Evolutionary conservation across 2,888 invertebrate species (phyloP).

Genomic region (Hedychridium roseum): DNA sequence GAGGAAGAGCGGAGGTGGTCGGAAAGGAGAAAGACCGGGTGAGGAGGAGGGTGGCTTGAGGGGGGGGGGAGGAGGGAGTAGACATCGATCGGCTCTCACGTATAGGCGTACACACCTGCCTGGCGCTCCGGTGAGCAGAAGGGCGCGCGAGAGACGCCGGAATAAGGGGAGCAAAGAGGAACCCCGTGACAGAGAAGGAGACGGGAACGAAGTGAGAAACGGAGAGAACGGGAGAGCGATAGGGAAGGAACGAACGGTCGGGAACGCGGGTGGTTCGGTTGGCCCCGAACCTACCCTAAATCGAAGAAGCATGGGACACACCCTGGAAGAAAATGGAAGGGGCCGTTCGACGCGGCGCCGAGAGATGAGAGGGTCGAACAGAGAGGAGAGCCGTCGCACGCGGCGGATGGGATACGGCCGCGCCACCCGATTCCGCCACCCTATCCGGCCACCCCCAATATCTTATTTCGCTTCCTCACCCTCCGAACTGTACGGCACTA

Average conservation of each 20-base stretch:
- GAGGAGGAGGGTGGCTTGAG: neutral
- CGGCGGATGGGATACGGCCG: constrained; percentile 22
- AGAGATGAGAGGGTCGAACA: constrained; percentile 14
- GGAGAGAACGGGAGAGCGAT: too few species aligned
- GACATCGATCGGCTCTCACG: constrained; percentile 53
- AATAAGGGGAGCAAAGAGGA: constrained; percentile 13
- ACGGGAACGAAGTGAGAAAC: too few species aligned
- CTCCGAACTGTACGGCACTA: constrained; percentile 1
- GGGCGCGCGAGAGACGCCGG: constrained; percentile 21
- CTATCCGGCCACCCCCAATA: constrained; percentile 32
- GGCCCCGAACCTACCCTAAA: constrained; percentile 55
- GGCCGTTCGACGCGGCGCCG: constrained; percentile 29
- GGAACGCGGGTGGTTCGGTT: constrained; percentile 19
- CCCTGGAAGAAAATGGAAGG: constrained; percentile 52
- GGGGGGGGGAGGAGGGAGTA: constrained; percentile 19
- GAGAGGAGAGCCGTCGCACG: too few species aligned
- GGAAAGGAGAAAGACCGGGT: constrained; percentile 8
- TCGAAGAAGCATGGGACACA: constrained; percentile 57
- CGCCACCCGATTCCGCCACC: constrained; percentile 10
- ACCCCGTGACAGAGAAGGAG: neutral
- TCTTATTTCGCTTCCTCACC: constrained; percentile 45
- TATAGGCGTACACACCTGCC: constrained; percentile 29
- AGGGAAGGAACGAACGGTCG: constrained; percentile 5
- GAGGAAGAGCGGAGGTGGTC: constrained; percentile 13
- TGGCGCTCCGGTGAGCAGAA: constrained; percentile 28